Evolutionary conservation across 1,140 invertebrate species (phyloP), one percentile per base, ranked within the genome.

Genomic region (Drosophila kohkoa): DNA sequence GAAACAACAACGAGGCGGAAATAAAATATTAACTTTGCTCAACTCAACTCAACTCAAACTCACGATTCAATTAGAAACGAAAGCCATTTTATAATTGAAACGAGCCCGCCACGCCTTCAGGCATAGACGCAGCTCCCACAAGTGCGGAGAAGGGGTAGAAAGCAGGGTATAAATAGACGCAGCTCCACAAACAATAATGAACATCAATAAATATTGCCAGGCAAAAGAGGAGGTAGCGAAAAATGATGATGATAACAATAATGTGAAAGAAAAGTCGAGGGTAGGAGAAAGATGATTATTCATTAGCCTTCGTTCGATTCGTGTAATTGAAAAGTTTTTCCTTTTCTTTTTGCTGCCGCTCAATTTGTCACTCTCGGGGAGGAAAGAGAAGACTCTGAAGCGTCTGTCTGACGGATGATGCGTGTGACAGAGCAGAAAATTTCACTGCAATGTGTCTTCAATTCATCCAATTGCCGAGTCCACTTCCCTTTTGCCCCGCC

Each of bases 61-160:
- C 77, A 51, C 83, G 74, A 88, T 88, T 88, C 83, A 88, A 88
- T 88, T 88, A 88, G 85, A 89, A 88, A 68, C 77, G 80, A 89
- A 88, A 88, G 85, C 85, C 85, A 88, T 90, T 89, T 88, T 85
- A 90, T 88, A 88, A 88, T 88, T 88, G 85, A 88, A 88, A 89
- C 71, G 59, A 72, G 78, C 67, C 49, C 51, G 66, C 11, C 52
- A 76, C 68, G 15, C 63, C 75, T 41, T 6, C 8, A 38, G 71
- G 58, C 62, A 32, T n/a, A 30, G 15, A 20, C 32, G 8, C 35
- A 13, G 28, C 41, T 45, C 11, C 16, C 55, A 58, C 13, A 59
- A 43, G 58, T 32, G 11, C 11, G 54, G 30, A 38, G 25, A 48
- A 45, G 46, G 55, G 1, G 30, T 7, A 32, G 30, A 32, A 32